These are phyloP conservation scores for Anolis carolinensis DNA, from an alignment of 2,113 vertebrate genomes.

Conservation along the genomic window DNA sequence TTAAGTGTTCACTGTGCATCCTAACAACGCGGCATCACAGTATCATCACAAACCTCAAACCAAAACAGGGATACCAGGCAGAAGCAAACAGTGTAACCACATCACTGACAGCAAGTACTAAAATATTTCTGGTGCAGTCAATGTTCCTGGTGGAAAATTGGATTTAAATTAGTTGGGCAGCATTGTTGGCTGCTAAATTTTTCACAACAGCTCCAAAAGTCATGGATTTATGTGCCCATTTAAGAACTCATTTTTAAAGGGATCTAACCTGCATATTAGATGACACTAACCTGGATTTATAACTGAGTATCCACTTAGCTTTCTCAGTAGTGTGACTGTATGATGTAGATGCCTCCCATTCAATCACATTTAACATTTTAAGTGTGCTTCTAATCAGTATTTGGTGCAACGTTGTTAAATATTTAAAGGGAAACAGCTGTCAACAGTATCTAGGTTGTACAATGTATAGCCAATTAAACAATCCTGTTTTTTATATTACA, in stretches of 20 bases:
- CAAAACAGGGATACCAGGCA: not conserved
- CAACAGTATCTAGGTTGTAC: not conserved
- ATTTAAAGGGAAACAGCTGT: not conserved
- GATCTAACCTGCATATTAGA: rapidly evolving
- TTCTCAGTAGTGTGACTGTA: not conserved
- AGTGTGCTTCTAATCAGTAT: not conserved
- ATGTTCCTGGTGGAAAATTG: not conserved
- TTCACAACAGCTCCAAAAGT: not conserved
- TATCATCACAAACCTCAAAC: not conserved
- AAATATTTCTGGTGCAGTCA: slow-evolving; percentile 1
- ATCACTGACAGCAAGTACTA: not conserved
- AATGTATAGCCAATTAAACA: not conserved
- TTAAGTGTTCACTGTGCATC: not conserved
- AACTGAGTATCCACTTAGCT: not conserved
- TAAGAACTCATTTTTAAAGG: not conserved
- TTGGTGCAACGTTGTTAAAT: not conserved
- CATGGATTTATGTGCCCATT: not conserved
- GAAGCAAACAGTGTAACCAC: not conserved
- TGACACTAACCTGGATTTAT: not conserved
- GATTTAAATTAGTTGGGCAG: not conserved
- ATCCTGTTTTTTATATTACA: not conserved
- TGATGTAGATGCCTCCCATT: not conserved
- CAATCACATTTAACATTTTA: not conserved
- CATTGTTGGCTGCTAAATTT: not conserved
- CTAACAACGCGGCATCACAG: not conserved